phyloP scores from a whole-genome alignment of 2,888 invertebrate species.

The Calliopum simillimum region DNA sequence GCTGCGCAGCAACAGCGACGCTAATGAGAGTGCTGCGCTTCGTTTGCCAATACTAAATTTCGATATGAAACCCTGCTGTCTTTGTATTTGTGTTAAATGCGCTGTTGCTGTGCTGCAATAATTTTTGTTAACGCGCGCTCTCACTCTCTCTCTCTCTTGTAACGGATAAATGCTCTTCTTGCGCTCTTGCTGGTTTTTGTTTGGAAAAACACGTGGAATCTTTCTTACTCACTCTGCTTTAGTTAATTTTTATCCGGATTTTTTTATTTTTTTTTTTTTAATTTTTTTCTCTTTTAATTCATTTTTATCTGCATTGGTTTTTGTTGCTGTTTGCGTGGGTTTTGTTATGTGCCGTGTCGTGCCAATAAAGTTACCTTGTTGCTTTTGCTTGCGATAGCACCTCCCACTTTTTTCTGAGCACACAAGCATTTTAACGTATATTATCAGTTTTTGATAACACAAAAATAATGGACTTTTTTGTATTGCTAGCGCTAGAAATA shows the following conservation, averaged over 20 bases:
- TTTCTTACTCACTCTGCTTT: conserved; percentile 1
- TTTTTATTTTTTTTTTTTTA: neutral
- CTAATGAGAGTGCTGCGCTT: too few species aligned
- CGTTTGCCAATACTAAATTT: neutral
- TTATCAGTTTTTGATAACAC: too few species aligned
- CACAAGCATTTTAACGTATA: too few species aligned
- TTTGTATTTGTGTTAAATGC: conserved; percentile 25
- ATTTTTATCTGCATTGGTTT: conserved; percentile 37
- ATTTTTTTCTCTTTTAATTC: neutral
- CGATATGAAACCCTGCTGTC: conserved; percentile 43
- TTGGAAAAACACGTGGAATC: conserved; percentile 44
- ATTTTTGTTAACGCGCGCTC: too few species aligned
- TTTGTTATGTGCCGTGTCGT: conserved; percentile 61
- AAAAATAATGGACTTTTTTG: too few species aligned
- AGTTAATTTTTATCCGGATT: neutral
- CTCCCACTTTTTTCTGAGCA: conserved; percentile 39
- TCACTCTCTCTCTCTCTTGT: too few species aligned
- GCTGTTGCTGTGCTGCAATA: too few species aligned
- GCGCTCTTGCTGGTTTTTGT: neutral
- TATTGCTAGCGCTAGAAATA: too few species aligned
- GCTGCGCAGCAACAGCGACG: conserved; percentile 15
- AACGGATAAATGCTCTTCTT: conserved; percentile 34
- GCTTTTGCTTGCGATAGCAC: conserved; percentile 35
- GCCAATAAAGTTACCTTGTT: conserved; percentile 46
- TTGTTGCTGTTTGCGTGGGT: conserved; percentile 64